These are phyloP conservation scores for Calephelis perditalis DNA, from an alignment of 2,888 invertebrate species.

Conservation along the genomic window DNA sequence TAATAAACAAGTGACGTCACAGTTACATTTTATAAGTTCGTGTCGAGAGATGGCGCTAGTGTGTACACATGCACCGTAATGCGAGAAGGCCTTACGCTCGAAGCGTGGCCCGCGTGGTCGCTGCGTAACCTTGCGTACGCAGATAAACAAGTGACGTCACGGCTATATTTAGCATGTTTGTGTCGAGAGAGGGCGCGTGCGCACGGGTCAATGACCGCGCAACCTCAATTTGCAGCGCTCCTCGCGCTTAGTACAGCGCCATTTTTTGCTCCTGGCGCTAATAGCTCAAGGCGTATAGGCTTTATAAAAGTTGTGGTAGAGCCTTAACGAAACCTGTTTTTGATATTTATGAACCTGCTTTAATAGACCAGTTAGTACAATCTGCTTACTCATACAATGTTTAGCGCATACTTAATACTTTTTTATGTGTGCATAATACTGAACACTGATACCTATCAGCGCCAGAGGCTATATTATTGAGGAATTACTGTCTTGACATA, in stretches of 20 bases:
- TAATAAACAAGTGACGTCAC: too few species aligned
- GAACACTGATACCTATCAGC: too few species aligned
- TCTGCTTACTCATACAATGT: background rate
- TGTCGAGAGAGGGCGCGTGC: slow-evolving; percentile 52
- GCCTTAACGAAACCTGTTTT: background rate
- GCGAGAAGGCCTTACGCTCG: slow-evolving; percentile 4
- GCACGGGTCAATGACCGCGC: slow-evolving; percentile 59
- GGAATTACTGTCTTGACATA: too few species aligned
- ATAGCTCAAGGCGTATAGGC: background rate
- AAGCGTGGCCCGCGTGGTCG: slow-evolving; percentile 18
- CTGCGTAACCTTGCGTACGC: slow-evolving; percentile 71
- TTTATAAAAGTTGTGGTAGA: background rate
- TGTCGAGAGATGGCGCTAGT: background rate
- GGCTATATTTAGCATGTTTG: slow-evolving; percentile 62
- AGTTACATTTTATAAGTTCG: too few species aligned
- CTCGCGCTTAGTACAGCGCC: slow-evolving; percentile 35
- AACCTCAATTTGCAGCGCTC: slow-evolving; percentile 8
- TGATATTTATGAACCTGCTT: background rate
- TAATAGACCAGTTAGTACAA: background rate
- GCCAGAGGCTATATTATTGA: too few species aligned
- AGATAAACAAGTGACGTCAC: slow-evolving; percentile 73
- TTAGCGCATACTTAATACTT: too few species aligned
- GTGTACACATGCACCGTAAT: background rate
- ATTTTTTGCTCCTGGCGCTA: background rate
- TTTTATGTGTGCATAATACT: too few species aligned